A percentile compares a stretch with the other conserved stretches of the same genome.
Conservation (phyloP, 1,140 invertebrate genomes). For the Drosophila lacteicornis region DNA sequence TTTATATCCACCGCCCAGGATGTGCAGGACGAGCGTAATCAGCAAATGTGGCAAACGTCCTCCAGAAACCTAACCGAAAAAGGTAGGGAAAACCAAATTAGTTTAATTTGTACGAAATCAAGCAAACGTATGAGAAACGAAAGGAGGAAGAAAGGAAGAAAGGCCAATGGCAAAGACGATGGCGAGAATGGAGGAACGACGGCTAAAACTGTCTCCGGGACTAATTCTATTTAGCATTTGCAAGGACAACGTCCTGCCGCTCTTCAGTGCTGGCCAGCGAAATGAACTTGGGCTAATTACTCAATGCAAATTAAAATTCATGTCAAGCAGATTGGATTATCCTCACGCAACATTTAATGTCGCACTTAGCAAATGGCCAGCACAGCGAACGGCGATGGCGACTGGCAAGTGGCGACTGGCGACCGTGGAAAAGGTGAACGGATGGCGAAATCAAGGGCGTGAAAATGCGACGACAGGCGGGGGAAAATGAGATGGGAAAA, state of each 20-base stretch:
- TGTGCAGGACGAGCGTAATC: slow-evolving; percentile 70
- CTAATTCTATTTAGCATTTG: slow-evolving; percentile 82
- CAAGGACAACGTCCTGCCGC: slow-evolving; percentile 33
- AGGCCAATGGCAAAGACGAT: slow-evolving; percentile 13
- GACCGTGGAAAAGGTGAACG: slow-evolving; percentile 28
- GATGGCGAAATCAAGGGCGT: slow-evolving; percentile 54
- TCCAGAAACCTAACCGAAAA: slow-evolving; percentile 33
- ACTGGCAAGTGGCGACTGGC: not conserved
- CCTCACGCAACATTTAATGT: slow-evolving; percentile 83
- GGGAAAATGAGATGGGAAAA: slow-evolving; percentile 43
- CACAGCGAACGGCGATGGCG: slow-evolving; percentile 4
- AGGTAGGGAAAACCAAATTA: slow-evolving; percentile 67
- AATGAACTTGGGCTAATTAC: slow-evolving; percentile 82
- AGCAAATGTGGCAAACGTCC: slow-evolving; percentile 75
- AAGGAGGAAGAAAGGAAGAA: slow-evolving; percentile 24
- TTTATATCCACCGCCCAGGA: slow-evolving; percentile 8
- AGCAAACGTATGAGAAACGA: slow-evolving; percentile 62
- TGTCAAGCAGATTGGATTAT: slow-evolving; percentile 83
- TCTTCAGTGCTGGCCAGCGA: slow-evolving; percentile 51
- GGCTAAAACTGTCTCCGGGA: slow-evolving; percentile 49
- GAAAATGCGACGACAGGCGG: slow-evolving; percentile 41
- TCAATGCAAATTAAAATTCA: slow-evolving; percentile 84
- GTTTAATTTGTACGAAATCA: slow-evolving; percentile 82
- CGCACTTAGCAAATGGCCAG: slow-evolving; percentile 67
- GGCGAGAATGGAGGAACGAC: slow-evolving; percentile 30